Conservation (phyloP, 2,113 vertebrate species). For the Eleginops maclovinus region DNA sequence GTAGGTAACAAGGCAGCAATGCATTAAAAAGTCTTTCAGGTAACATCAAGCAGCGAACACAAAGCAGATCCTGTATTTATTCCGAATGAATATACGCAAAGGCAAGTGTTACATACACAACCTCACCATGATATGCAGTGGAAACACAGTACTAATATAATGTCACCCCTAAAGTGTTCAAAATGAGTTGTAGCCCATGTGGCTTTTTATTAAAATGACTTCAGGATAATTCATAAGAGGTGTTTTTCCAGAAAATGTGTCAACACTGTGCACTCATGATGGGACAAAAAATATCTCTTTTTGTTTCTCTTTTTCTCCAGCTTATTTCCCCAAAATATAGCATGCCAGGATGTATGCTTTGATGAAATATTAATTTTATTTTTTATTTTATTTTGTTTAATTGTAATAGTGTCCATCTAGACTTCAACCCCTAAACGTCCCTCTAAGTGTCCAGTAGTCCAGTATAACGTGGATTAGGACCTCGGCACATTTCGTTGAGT, state of each 20-base stretch:
- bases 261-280: not conserved
- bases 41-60: not conserved
- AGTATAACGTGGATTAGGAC: not conserved
- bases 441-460: not conserved
- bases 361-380: not conserved
- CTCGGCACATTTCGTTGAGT: not conserved
- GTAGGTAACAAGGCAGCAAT: not conserved
- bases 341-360: no score
- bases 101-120: not conserved
- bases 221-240: not conserved
- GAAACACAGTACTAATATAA: not conserved
- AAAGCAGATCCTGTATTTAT: not conserved
- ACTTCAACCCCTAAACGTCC: not conserved
- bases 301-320: not conserved
- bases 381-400: no score
- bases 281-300: not conserved
- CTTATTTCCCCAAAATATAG: not conserved
- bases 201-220: not conserved
- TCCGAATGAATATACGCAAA: not conserved
- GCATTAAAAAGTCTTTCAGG: not conserved
- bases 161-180: slow-evolving; percentile 3
- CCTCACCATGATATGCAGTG: not conserved
- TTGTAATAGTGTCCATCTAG: not conserved
- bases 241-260: not conserved
- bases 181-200: not conserved